Base-by-base conservation (phyloP, 2,797 vertebrate genomes). In the Pseudocheirus occidentalis region DNA sequence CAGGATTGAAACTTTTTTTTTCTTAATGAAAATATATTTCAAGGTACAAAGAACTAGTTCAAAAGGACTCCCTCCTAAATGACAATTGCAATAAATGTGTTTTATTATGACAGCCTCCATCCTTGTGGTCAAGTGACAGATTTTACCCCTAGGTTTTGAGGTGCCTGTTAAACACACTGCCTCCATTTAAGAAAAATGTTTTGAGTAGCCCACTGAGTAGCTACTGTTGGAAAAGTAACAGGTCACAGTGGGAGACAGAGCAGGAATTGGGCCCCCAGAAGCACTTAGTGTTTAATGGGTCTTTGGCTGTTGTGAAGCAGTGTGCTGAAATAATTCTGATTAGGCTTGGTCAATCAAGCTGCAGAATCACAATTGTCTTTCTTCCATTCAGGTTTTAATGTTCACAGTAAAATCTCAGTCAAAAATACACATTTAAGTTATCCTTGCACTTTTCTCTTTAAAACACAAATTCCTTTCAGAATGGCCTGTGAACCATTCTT, bases 301-400 rank as follows among this genome's bases (percentile, higher is more conserved):
- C 95, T 94, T 93, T 59, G 59, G 96, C 98, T 99, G 99, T 98
- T 99, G 98, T 94, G 99, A 99, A 98, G 99, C 99, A 99, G 98
- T 99, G 98, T 99, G 99, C 99, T 98, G 99, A 99, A 99, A 99
- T 99, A 99, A 99, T 99, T 98, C 98, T 98, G 98, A 99, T 99
- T 99, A 99, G 99, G 98, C 98, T 99, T 99, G 98, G 99, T 99
- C 99, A 99, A 98, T 98, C 99, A 99, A 98, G 97, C 98, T 97
- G 97, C 97, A 98, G 97, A 97, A 98, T 98, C 98, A 97, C 92
- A 95, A 95, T 93, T 93, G 52, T 55, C 95, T 89, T 54, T 95
- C 73, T 40, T 0, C 95, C 96, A n/a, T 97, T 97, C 96, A 98
- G 53, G 18, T 95, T 91, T 97, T 11, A 90, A 97, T 91, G 40